Conservation (phyloP, 2,113 vertebrate species). For the Vimba vimba region DNA sequence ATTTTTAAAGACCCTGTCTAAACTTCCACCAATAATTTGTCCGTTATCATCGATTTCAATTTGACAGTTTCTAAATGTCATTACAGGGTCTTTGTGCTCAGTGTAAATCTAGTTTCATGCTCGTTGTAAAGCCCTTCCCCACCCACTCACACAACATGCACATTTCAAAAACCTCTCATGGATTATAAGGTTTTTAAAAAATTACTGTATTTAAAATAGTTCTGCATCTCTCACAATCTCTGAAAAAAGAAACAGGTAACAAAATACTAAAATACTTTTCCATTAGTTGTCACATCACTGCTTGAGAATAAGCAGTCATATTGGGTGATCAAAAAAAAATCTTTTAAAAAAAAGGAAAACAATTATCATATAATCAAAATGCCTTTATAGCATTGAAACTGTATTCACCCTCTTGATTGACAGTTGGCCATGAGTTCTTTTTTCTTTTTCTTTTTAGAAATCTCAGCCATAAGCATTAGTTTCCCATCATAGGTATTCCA, state of each 20-base stretch:
- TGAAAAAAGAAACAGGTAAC: slow-evolving; percentile 54
- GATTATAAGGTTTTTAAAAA: slow-evolving; percentile 61
- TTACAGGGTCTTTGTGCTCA: slow-evolving; percentile 45
- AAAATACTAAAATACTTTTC: slow-evolving; percentile 55
- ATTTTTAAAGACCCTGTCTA: neutral
- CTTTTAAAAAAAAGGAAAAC: slow-evolving; percentile 45
- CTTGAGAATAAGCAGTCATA: slow-evolving; percentile 66
- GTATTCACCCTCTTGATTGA: slow-evolving; percentile 57
- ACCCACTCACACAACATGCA: slow-evolving; percentile 55
- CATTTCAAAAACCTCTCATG: slow-evolving; percentile 64
- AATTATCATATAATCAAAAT: slow-evolving; percentile 50
- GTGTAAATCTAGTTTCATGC: slow-evolving; percentile 63
- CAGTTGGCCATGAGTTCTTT: slow-evolving; percentile 50
- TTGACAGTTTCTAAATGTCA: slow-evolving; percentile 9
- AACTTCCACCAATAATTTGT: neutral
- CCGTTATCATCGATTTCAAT: neutral
- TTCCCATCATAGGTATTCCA: slow-evolving; percentile 7
- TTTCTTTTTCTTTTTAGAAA: neutral
- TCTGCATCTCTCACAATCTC: slow-evolving; percentile 65
- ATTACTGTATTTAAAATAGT: slow-evolving; percentile 70
- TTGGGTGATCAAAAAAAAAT: slow-evolving; percentile 58
- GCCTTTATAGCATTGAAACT: slow-evolving; percentile 57
- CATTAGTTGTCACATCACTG: slow-evolving; percentile 58
- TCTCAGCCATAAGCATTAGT: neutral
- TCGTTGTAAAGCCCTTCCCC: slow-evolving; percentile 28